phyloP scores from a whole-genome alignment of 2,888 invertebrate genomes.

The Campoplex capitator region DNA sequence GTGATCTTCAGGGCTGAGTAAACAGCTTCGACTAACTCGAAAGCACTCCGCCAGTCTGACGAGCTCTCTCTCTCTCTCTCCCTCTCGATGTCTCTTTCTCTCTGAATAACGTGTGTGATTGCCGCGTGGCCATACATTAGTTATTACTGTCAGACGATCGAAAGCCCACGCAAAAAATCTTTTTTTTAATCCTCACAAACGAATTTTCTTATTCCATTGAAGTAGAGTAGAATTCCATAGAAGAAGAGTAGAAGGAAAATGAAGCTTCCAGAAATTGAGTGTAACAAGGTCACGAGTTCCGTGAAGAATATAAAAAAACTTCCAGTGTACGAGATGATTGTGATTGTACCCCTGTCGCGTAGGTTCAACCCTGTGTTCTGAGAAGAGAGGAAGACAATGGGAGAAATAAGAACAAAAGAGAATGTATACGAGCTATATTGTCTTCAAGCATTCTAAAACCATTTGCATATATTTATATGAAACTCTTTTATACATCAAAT shows the following conservation, averaged over 20 bases:
- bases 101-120: background rate
- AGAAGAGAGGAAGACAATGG: constrained; percentile 33
- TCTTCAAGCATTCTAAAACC: constrained; percentile 28
- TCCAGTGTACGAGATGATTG: constrained; percentile 20
- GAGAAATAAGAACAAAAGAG: constrained; percentile 38
- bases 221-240: too few relatives aligned
- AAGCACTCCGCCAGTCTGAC: constrained; percentile 20
- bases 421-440: constrained; percentile 27
- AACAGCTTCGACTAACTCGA: constrained; percentile 25
- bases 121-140: constrained; percentile 3
- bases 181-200: background rate
- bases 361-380: constrained; percentile 1
- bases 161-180: constrained; percentile 9
- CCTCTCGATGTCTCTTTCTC: background rate
- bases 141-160: background rate
- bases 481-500: background rate
- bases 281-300: constrained; percentile 46
- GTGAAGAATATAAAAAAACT: constrained; percentile 6
- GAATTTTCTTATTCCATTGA: constrained; percentile 5
- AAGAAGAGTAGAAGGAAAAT: background rate
- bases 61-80: constrained; percentile 3
- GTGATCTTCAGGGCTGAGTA: constrained; percentile 23
- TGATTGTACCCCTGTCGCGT: constrained; percentile 22
- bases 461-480: background rate
- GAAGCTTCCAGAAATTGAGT: constrained; percentile 6